These are phyloP conservation scores for Cyprinodon variegatus DNA, from an alignment of 2,113 vertebrate genomes.

Conservation along the genomic window DNA sequence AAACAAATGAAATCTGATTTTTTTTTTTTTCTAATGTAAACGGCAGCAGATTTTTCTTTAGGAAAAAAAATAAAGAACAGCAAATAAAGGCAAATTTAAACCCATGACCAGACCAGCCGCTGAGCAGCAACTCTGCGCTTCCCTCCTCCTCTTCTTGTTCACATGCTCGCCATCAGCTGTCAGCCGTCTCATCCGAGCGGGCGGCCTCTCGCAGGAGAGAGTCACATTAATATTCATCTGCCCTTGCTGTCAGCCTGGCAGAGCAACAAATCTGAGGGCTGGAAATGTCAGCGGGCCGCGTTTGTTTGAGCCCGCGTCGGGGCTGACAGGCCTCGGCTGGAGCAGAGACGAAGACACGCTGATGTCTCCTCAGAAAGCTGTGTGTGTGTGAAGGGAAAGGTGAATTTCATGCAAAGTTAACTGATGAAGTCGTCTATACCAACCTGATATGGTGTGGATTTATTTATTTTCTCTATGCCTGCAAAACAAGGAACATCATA, in stretches of 20 bases:
- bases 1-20: constrained; percentile 19
- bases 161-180: constrained; percentile 46
- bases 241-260: constrained; percentile 38
- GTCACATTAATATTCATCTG: constrained; percentile 58
- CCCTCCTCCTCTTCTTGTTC: neutral
- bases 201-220: constrained; percentile 29
- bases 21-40: constrained; percentile 2
- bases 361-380: neutral
- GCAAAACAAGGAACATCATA: too few relatives aligned
- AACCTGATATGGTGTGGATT: neutral
- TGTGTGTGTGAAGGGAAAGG: neutral
- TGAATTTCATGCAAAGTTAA: neutral
- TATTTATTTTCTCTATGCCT: too few relatives aligned
- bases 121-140: neutral
- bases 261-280: constrained; percentile 45
- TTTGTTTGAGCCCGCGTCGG: neutral
- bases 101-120: neutral
- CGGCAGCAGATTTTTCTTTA: neutral
- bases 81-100: neutral
- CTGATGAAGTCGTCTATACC: neutral
- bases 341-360: neutral
- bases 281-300: constrained; percentile 49
- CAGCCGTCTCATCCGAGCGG: constrained; percentile 16
- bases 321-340: constrained; percentile 16
- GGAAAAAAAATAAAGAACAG: neutral